A percentile compares a stretch with the other conserved stretches of the same genome.
Evolutionary conservation across 2,113 vertebrate species (phyloP).

Genomic region (Gorsachius goisagi): DNA sequence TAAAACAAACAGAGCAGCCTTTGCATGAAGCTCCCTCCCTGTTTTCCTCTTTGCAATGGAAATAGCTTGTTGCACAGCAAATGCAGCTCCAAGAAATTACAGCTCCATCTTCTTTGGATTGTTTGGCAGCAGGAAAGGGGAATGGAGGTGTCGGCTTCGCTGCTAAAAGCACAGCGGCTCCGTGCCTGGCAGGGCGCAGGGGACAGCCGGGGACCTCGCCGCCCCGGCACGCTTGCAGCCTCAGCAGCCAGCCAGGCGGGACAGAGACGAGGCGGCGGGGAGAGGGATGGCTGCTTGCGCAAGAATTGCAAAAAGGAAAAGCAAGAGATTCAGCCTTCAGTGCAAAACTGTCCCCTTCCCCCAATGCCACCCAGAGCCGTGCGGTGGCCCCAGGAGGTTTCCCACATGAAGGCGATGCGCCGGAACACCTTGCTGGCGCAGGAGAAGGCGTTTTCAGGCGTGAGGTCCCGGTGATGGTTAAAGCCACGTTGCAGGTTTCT

Average conservation of each 20-base stretch:
- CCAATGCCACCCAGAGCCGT: neutral
- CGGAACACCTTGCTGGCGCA: fast-evolving
- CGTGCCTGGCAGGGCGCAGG: neutral
- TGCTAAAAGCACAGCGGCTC: neutral
- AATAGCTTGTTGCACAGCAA: neutral
- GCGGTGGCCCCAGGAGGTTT: neutral
- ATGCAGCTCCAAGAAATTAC: neutral
- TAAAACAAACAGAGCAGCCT: neutral
- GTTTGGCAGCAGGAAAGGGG: neutral
- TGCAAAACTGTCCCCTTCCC: neutral
- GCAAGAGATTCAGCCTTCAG: neutral
- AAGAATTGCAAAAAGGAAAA: neutral
- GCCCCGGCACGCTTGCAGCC: neutral
- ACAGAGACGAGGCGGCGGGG: fast-evolving
- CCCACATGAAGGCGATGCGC: neutral
- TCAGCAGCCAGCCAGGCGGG: neutral
- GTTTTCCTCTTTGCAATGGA: neutral
- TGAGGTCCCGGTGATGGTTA: neutral
- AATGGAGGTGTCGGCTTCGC: neutral
- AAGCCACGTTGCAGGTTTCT: neutral
- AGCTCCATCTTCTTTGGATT: fast-evolving
- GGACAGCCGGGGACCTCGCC: neutral
- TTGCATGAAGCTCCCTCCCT: neutral
- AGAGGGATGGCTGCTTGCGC: neutral
- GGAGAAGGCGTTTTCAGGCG: fast-evolving